Evolutionary conservation across 2,888 invertebrate species (phyloP).

Genomic region (Cosmorhoe ocellata): DNA sequence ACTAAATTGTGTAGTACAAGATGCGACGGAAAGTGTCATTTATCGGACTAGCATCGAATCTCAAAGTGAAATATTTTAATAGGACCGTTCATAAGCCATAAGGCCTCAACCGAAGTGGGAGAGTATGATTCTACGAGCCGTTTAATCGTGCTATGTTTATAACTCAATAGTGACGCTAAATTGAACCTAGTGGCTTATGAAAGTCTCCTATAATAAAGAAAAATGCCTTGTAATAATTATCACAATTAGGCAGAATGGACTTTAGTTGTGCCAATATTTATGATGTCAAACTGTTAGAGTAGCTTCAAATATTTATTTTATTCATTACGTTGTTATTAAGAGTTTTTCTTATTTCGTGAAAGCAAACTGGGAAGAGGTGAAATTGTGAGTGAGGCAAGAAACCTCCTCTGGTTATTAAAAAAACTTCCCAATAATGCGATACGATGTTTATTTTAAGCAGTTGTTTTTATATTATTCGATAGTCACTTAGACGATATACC

Average conservation of each 20-base stretch:
- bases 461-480: conserved; percentile 33
- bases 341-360: conserved; percentile 44
- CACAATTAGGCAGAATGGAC: conserved; percentile 25
- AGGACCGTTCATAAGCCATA: conserved; percentile 8
- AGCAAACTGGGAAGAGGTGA: conserved; percentile 32
- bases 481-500: conserved; percentile 23
- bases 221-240: conserved; percentile 8
- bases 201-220: conserved; percentile 2
- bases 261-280: conserved; percentile 37
- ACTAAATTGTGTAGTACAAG: conserved; percentile 9
- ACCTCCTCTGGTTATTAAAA: conserved; percentile 33
- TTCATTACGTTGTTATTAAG: conserved; percentile 58
- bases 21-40: neutral
- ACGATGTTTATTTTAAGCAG: conserved; percentile 29
- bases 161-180: conserved; percentile 1
- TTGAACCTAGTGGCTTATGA: conserved; percentile 2
- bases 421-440: conserved; percentile 49
- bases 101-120: neutral
- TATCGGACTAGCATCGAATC: conserved; percentile 10
- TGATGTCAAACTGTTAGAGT: conserved; percentile 32
- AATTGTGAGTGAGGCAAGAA: conserved; percentile 26
- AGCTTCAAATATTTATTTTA: conserved; percentile 55
- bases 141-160: neutral
- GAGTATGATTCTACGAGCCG: neutral
- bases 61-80: conserved; percentile 7